Conservation (phyloP, 2,888 invertebrate genomes). For the Ceratothoa steindachneri region DNA sequence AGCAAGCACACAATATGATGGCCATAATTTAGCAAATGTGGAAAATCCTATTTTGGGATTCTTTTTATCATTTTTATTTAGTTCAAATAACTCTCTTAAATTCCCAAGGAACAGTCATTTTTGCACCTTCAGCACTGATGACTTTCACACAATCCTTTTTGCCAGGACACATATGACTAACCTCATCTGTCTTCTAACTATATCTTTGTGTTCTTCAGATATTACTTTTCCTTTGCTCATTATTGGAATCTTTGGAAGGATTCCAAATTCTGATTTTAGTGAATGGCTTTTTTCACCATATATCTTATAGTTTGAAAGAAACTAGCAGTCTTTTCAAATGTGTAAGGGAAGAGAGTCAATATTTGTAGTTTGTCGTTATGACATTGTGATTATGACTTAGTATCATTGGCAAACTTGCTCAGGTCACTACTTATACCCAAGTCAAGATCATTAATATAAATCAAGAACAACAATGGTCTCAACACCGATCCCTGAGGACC, state of each 20-base stretch:
- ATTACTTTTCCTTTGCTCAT: slow-evolving; percentile 8
- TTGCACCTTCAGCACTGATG: background rate
- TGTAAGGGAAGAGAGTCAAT: background rate
- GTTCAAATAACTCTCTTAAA: background rate
- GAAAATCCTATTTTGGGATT: slow-evolving; percentile 22
- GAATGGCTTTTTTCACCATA: background rate
- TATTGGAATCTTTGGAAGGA: background rate
- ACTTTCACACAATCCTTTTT: slow-evolving; percentile 4
- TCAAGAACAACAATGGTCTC: no score
- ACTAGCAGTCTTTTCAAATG: background rate
- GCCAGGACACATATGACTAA: slow-evolving; percentile 4
- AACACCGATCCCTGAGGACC: no score
- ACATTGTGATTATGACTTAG: no score
- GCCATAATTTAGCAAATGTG: slow-evolving; percentile 16
- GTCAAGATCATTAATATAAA: no score
- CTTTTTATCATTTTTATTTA: slow-evolving; percentile 12
- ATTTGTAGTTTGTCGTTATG: background rate
- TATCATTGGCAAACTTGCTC: no score
- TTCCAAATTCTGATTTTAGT: slow-evolving; percentile 2
- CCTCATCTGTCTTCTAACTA: slow-evolving; percentile 4
- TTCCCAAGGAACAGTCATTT: background rate
- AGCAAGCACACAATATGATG: slow-evolving; percentile 21
- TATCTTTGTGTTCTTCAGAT: background rate
- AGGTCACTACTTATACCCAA: no score
- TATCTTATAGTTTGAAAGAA: background rate